Percentiles rank a stretch among this genome's conserved stretches.
Evolutionary conservation across 64 coral and sea anemone species (phyloP).

Genomic region (Hydrozoanthus tunicans): DNA sequence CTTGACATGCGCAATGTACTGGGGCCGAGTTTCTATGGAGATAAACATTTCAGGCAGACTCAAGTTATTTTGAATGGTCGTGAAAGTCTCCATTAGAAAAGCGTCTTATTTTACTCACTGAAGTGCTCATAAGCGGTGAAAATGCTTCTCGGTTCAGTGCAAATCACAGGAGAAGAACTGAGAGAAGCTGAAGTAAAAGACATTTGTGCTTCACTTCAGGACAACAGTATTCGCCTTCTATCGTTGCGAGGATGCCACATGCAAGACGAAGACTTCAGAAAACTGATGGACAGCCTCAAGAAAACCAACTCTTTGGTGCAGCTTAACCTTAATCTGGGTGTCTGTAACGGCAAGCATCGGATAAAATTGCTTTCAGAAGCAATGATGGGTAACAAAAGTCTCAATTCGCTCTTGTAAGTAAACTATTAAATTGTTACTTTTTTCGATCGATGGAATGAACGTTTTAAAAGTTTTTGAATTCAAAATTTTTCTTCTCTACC

Average conservation of each 20-base stretch:
- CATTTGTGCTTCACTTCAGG: constrained; percentile 84
- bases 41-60: not conserved
- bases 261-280: constrained; percentile 89
- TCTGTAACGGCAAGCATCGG: constrained; percentile 88
- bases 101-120: no score
- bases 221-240: constrained; percentile 93
- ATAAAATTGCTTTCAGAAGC: constrained; percentile 91
- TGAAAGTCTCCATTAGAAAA: no score
- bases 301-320: constrained; percentile 82
- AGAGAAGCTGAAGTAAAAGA: constrained; percentile 88
- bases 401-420: constrained; percentile 94
- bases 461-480: no score
- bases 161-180: constrained; percentile 89
- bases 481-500: no score
- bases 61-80: no score
- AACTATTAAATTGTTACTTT: no score
- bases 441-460: no score
- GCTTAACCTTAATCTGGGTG: constrained; percentile 90
- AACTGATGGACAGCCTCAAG: constrained; percentile 84
- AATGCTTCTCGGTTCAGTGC: constrained; percentile 92
- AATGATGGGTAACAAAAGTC: constrained; percentile 74
- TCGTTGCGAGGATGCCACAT: constrained; percentile 87
- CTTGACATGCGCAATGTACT: not conserved
- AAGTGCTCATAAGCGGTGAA: not conserved
- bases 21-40: not conserved